Base-by-base conservation (phyloP, 1,140 invertebrate species). In the Drosophila biarmipes region DNA sequence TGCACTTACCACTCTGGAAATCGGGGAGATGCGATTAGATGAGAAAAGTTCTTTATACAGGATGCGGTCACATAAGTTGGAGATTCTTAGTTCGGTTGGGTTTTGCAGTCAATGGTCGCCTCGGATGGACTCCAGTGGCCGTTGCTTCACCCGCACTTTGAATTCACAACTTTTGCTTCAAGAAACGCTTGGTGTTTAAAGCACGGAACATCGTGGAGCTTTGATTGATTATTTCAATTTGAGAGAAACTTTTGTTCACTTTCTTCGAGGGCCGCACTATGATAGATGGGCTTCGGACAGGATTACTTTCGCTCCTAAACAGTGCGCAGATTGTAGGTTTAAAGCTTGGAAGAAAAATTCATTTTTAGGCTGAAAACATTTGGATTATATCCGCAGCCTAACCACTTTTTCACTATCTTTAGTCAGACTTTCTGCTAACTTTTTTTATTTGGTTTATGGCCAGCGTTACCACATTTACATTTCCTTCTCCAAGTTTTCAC, bases 171-270 rank as follows among this genome's bases (percentile, higher is more conserved):
- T 46, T 69, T 34, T 14, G 8, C 49, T 46, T 48, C 10, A 45
- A 52, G 34, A 37, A 21, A 14, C 11, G 12, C 19, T 34, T 6
- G 21, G 10, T 38, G 17, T 12, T 52, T 46, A 55, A 68, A 67
- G 21, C 34, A 17, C 37, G 6, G 12, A 40, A 48, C 27, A 24
- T 14, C 4, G 6, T 10, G 34, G 34, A 71, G 52, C 63, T 52
- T 87, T 85, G 81, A 85, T 85, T 87, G 81, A 87, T 85, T 79
- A 64, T 54, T 81, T 87, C 58, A 78, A 87, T 87, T 87, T 87
- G 43, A 52, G 46, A 21, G 46, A 69, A 62, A 66, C 49, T 66
- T 48, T 73, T 69, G 19, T 40, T 67, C 52, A 49, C 52, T 71
- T 58, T 49, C 31, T 17, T 31, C 14, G 31, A 15, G 42, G 12